Evolutionary conservation across 2,888 invertebrate genomes (phyloP).

Genomic region (Spodoptera picta): DNA sequence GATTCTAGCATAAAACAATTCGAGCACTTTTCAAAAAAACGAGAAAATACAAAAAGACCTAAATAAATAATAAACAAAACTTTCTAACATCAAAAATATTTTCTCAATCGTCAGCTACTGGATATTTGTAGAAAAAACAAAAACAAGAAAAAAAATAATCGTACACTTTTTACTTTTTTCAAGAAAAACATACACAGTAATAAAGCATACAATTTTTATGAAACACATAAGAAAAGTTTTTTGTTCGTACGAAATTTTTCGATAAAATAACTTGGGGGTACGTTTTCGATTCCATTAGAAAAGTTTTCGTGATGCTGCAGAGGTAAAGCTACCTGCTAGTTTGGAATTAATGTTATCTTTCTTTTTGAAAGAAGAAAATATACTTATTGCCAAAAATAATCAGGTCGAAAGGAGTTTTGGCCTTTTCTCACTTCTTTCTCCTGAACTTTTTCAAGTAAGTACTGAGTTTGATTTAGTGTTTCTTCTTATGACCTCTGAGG

Average conservation of each 20-base stretch:
- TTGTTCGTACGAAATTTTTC: constrained; percentile 47
- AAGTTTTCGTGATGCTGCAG: constrained; percentile 43
- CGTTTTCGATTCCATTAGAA: constrained; percentile 57
- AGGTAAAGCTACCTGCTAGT: constrained; percentile 36
- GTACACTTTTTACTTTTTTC: constrained; percentile 51
- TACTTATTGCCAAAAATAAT: constrained; percentile 8
- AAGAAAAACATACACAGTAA: constrained; percentile 10
- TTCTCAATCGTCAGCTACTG: constrained; percentile 11
- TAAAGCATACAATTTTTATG: constrained; percentile 44
- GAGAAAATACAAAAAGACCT: not conserved
- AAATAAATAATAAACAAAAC: constrained; percentile 22
- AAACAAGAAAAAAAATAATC: constrained; percentile 34
- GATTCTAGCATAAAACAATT: not conserved
- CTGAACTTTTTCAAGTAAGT: too few relatives aligned
- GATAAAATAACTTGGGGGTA: constrained; percentile 52
- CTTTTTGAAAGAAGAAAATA: constrained; percentile 36
- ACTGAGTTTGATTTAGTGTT: too few relatives aligned
- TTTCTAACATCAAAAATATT: constrained; percentile 16
- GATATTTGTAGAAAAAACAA: not conserved
- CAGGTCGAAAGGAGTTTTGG: not conserved
- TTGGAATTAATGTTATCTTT: constrained; percentile 49
- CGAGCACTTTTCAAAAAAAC: not conserved
- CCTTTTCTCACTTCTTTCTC: too few relatives aligned
- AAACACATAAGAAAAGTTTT: constrained; percentile 36
- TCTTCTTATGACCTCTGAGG: too few relatives aligned